phyloP scores from a whole-genome alignment of 2,888 invertebrate species.

The Parthenolecanium corni region DNA sequence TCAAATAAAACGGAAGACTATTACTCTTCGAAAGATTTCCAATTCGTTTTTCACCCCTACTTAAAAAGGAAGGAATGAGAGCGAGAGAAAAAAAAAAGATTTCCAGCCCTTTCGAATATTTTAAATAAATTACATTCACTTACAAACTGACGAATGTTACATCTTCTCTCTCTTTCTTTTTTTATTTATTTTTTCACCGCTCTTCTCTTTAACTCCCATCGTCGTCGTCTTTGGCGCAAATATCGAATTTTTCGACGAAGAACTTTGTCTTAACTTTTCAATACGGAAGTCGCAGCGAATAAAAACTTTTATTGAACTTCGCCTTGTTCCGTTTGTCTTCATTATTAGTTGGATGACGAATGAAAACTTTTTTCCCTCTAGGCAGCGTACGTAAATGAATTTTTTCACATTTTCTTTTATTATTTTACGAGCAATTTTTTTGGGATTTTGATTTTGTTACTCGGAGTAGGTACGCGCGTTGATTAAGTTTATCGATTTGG shows the following conservation, averaged over 20 bases:
- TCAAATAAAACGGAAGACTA: conserved; percentile 25
- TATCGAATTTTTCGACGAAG: conserved; percentile 3
- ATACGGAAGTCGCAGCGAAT: conserved; percentile 15
- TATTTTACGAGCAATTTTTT: too few relatives aligned
- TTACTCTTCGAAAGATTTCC: conserved; percentile 18
- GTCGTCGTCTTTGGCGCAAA: not conserved
- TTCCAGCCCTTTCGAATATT: conserved; percentile 13
- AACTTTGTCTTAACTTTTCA: conserved; percentile 20
- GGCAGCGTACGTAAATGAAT: too few relatives aligned
- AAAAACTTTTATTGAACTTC: conserved; percentile 20
- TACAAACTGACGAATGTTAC: conserved; percentile 21
- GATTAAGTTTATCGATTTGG: too few relatives aligned
- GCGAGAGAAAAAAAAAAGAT: conserved; percentile 5
- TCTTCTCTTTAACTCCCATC: not conserved
- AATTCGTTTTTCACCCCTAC: conserved; percentile 13
- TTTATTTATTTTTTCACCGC: not conserved
- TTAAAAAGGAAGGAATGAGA: not conserved
- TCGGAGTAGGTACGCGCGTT: too few relatives aligned
- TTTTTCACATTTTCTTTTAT: too few relatives aligned
- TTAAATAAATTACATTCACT: conserved; percentile 25
- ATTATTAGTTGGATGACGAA: conserved; percentile 18
- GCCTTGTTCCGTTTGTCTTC: conserved; percentile 23
- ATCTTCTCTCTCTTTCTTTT: not conserved
- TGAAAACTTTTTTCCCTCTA: not conserved
- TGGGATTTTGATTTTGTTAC: too few relatives aligned